Conservation (phyloP, 2,888 invertebrate species). For the Drosophila barbarae region DNA sequence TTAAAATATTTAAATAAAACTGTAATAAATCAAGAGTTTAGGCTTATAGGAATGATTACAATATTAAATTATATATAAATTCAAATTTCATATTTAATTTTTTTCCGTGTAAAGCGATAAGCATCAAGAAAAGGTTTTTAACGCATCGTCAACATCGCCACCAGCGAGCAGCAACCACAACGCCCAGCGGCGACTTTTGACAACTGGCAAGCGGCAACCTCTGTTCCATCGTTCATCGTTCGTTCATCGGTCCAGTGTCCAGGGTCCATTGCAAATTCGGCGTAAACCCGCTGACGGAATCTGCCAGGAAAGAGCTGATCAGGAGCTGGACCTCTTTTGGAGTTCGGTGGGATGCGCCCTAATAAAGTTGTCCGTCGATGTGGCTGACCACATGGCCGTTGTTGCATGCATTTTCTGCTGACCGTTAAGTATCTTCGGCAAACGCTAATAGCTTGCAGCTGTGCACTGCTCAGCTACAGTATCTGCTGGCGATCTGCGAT, state of each 20-base stretch:
- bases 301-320: slow-evolving; percentile 14
- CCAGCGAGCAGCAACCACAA: slow-evolving; percentile 20
- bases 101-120: slow-evolving; percentile 35
- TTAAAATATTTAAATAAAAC: background rate
- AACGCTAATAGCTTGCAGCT: slow-evolving; percentile 65
- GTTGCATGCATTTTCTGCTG: slow-evolving; percentile 26
- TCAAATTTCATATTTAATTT: background rate
- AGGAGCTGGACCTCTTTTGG: background rate
- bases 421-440: slow-evolving; percentile 50
- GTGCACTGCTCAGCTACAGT: slow-evolving; percentile 29
- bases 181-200: slow-evolving; percentile 49
- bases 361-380: slow-evolving; percentile 40
- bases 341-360: slow-evolving; percentile 14
- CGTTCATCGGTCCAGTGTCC: background rate
- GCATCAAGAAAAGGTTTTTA: slow-evolving; percentile 44
- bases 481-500: slow-evolving; percentile 31
- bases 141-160: slow-evolving; percentile 48
- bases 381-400: slow-evolving; percentile 11
- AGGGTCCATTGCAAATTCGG: slow-evolving; percentile 50
- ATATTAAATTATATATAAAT: background rate
- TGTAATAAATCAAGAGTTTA: background rate
- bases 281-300: slow-evolving; percentile 53
- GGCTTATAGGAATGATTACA: no score
- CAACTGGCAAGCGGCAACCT: slow-evolving; percentile 26
- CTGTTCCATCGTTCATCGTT: slow-evolving; percentile 4